Conservation (phyloP, 2,113 vertebrate genomes). For the Gobius niger region DNA sequence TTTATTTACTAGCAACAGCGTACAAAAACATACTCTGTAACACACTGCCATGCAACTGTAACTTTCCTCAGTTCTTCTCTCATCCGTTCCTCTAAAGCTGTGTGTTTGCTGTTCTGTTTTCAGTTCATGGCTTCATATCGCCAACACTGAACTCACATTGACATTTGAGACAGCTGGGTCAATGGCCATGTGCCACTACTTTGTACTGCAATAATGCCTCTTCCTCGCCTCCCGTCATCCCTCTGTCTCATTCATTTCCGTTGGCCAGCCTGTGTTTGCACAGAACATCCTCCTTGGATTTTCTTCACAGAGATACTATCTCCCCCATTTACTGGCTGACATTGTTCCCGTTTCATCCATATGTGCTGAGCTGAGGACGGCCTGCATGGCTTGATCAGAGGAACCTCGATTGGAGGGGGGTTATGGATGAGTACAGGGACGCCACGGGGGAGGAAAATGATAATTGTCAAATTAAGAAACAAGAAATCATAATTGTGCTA, state of each 20-base stretch:
- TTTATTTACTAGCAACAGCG: conserved; percentile 1
- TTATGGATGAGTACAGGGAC: neutral
- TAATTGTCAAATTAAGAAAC: conserved; percentile 5
- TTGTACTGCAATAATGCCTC: conserved; percentile 34
- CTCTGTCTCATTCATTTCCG: conserved; percentile 32
- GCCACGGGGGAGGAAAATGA: conserved; percentile 5
- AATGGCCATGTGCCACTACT: conserved; percentile 39
- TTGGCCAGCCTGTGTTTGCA: conserved; percentile 6
- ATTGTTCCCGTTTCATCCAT: conserved; percentile 17
- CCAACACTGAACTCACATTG: conserved; percentile 34
- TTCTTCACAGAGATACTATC: conserved; percentile 5
- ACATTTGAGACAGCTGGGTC: conserved; percentile 50
- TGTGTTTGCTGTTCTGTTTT: conserved; percentile 48
- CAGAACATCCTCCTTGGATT: conserved; percentile 17
- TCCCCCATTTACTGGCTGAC: conserved; percentile 12
- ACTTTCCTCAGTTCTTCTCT: conserved; percentile 16
- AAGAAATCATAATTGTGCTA: conserved; percentile 6
- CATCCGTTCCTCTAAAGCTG: conserved; percentile 25
- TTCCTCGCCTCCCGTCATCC: conserved; percentile 4
- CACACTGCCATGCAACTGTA: conserved; percentile 1
- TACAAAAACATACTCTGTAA: neutral
- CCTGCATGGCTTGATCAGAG: conserved; percentile 7
- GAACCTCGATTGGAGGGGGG: conserved; percentile 7
- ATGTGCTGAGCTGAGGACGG: conserved; percentile 4
- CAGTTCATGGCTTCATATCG: conserved; percentile 34